Evolutionary conservation across 2,888 invertebrate species (phyloP).

Genomic region (Sinopyrophorus schimmeli): DNA sequence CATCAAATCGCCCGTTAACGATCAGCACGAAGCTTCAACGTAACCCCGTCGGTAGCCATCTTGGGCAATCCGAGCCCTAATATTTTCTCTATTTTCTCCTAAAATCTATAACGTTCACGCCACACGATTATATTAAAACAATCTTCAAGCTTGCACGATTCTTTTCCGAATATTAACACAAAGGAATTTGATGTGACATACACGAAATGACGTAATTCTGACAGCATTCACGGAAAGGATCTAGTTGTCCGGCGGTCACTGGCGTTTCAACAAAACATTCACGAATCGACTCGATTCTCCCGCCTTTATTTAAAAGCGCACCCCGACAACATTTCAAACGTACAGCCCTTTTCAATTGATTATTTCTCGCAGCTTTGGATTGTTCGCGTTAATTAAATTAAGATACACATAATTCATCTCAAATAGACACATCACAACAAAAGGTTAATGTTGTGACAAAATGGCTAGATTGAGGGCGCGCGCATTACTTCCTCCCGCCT

Average conservation of each 20-base stretch:
- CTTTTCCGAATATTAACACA: slow-evolving; percentile 39
- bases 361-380: slow-evolving; percentile 25
- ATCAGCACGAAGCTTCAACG: slow-evolving; percentile 27
- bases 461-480: slow-evolving; percentile 53
- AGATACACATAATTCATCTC: slow-evolving; percentile 50
- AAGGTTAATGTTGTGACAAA: slow-evolving; percentile 58
- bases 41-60: slow-evolving; percentile 56
- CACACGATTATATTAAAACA: slow-evolving; percentile 36
- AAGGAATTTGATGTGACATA: slow-evolving; percentile 42
- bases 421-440: slow-evolving; percentile 55
- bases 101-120: no score
- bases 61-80: slow-evolving; percentile 48
- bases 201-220: slow-evolving; percentile 42
- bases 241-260: slow-evolving; percentile 46
- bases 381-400: slow-evolving; percentile 44
- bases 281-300: slow-evolving; percentile 34
- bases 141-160: slow-evolving; percentile 32
- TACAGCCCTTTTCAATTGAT: background rate
- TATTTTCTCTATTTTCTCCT: no score
- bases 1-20: slow-evolving; percentile 24
- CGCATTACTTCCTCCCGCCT: slow-evolving; percentile 36
- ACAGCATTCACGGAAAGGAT: slow-evolving; percentile 39
- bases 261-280: slow-evolving; percentile 40
- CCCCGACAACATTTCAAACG: background rate
- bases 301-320: slow-evolving; percentile 18